Conservation (phyloP, 2,888 invertebrate species). For the Platypus cylindrus region DNA sequence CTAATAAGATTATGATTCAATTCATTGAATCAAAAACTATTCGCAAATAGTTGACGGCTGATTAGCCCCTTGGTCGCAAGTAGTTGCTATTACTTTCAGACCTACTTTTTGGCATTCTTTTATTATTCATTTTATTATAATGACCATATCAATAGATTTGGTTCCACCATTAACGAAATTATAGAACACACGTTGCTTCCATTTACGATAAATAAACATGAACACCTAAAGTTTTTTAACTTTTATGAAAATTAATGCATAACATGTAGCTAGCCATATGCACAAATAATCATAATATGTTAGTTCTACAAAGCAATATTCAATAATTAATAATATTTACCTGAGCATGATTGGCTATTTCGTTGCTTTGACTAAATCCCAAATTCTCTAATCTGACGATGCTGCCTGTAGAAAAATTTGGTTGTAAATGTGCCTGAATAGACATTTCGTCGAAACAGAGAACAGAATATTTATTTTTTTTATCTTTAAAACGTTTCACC, state of each 20-base stretch:
- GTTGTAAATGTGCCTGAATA: constrained; percentile 11
- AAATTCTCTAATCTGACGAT: constrained; percentile 10
- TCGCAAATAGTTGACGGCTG: constrained; percentile 14
- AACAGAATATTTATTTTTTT: constrained; percentile 8
- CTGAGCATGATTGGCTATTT: constrained; percentile 7
- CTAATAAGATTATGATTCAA: no score
- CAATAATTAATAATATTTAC: constrained; percentile 6
- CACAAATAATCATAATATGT: no score
- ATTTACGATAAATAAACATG: constrained; percentile 9
- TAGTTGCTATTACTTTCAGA: constrained; percentile 13
- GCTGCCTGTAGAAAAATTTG: constrained; percentile 4
- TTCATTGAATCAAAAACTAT: no score
- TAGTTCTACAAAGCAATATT: no score
- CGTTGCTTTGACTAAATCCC: constrained; percentile 2
- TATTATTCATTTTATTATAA: constrained; percentile 4
- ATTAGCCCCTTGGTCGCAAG: constrained; percentile 17
- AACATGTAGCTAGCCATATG: not conserved
- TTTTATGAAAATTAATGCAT: constrained; percentile 5
- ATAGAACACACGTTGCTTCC: constrained; percentile 14
- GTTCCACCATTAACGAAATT: constrained; percentile 10
- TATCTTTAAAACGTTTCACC: constrained; percentile 8
- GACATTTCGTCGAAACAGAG: constrained; percentile 17
- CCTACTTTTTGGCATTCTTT: constrained; percentile 11
- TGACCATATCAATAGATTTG: constrained; percentile 6
- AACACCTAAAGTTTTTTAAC: no score